These are phyloP conservation scores for Mesaphorura yosii DNA, from an alignment of 1,140 invertebrate genomes.

Conservation along the genomic window DNA sequence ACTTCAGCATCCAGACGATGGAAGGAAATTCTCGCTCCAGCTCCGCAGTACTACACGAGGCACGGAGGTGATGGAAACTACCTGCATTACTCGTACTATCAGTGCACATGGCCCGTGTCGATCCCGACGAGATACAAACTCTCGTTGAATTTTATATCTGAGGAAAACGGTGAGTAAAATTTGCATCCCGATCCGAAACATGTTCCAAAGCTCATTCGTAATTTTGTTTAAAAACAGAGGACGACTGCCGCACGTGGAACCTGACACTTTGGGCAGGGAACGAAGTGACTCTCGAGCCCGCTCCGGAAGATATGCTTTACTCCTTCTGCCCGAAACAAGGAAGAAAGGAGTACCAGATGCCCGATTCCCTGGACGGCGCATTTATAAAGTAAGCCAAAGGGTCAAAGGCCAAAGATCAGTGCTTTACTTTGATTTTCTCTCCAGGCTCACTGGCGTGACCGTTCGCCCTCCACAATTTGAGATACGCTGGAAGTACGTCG, in stretches of 20 bases:
- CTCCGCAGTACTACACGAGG: conserved; percentile 22
- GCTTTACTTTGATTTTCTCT: neutral
- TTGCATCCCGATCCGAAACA: too few relatives aligned
- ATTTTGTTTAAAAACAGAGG: conserved; percentile 14
- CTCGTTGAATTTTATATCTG: conserved; percentile 28
- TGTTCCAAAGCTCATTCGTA: neutral
- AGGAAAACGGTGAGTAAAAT: conserved; percentile 26
- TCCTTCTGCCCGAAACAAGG: conserved; percentile 28
- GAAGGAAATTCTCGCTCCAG: conserved; percentile 26
- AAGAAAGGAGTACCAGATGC: conserved; percentile 26
- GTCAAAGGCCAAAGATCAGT: neutral
- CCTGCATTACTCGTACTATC: conserved; percentile 24
- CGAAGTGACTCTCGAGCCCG: neutral
- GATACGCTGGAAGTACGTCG: conserved; percentile 28
- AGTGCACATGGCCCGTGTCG: conserved; percentile 26
- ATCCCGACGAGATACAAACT: conserved; percentile 28
- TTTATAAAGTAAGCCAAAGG: conserved; percentile 27
- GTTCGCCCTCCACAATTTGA: conserved; percentile 28
- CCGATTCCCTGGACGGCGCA: conserved; percentile 26
- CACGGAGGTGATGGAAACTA: too few relatives aligned
- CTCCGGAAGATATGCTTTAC: conserved; percentile 6
- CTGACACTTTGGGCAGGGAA: conserved; percentile 25
- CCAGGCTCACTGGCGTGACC: conserved; percentile 26
- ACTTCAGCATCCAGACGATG: conserved; percentile 25
- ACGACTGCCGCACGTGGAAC: conserved; percentile 31